phyloP scores from a whole-genome alignment of 2,888 invertebrate genomes.

The Taphrorychus bicolor region DNA sequence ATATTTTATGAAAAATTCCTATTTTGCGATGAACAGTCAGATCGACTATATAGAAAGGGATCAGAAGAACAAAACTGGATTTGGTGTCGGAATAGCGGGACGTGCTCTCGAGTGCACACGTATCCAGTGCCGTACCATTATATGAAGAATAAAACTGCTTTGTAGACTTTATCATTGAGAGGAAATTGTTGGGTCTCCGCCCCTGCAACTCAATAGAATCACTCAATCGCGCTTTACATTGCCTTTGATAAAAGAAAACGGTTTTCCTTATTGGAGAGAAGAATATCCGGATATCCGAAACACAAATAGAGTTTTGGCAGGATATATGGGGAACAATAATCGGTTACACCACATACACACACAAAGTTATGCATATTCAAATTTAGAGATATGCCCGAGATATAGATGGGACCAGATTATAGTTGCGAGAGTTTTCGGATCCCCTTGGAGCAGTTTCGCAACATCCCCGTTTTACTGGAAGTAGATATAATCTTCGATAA shows the following conservation, averaged over 20 bases:
- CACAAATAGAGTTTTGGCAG: not conserved
- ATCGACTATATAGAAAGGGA: not conserved
- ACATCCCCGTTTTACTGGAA: not conserved
- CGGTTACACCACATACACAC: not conserved
- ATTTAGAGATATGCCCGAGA: not conserved
- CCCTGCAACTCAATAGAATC: not conserved
- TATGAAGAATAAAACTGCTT: too few species aligned
- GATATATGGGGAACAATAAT: not conserved
- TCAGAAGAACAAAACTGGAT: constrained; percentile 1
- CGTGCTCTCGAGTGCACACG: not conserved
- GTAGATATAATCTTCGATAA: not conserved
- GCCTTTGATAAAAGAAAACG: not conserved
- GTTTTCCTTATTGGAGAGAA: not conserved
- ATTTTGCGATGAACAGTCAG: not conserved
- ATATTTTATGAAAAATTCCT: not conserved
- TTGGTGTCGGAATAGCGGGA: not conserved
- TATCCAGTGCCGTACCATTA: not conserved
- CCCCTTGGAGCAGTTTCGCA: not conserved
- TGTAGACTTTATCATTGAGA: not conserved
- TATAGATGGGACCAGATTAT: not conserved
- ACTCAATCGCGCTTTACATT: constrained; percentile 2
- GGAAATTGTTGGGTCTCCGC: not conserved
- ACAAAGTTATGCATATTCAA: constrained; percentile 2
- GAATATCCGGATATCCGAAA: not conserved
- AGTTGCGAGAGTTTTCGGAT: not conserved